phyloP scores from a whole-genome alignment of 2,888 invertebrate genomes.

The Andricus curvator region DNA sequence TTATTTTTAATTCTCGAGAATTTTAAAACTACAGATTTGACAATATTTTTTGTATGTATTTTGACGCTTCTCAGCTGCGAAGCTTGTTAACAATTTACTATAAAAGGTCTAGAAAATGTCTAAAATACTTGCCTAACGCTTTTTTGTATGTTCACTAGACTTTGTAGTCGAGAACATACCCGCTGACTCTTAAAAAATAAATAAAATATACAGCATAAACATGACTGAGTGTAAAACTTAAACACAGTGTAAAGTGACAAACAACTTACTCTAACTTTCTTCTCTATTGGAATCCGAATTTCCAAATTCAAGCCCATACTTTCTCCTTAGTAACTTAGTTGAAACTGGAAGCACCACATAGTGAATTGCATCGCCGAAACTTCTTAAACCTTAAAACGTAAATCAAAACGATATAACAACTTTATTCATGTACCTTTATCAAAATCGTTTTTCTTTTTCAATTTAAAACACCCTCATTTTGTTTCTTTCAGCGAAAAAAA shows the following conservation, averaged over 20 bases:
- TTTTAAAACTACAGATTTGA: too few species aligned
- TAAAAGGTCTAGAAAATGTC: too few species aligned
- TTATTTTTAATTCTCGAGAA: too few species aligned
- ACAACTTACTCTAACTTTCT: background rate
- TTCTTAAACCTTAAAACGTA: background rate
- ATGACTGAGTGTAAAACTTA: slow-evolving; percentile 18
- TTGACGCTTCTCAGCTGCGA: too few species aligned
- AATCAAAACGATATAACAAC: background rate
- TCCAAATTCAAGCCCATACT: slow-evolving; percentile 14
- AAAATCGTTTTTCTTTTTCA: background rate
- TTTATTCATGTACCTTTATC: background rate
- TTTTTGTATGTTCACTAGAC: slow-evolving; percentile 1
- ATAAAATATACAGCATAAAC: slow-evolving; percentile 20
- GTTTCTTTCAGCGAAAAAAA: background rate
- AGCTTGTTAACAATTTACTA: background rate
- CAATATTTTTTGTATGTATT: too few species aligned
- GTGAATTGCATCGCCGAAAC: background rate
- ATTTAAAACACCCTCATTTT: slow-evolving; percentile 3
- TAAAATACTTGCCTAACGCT: background rate
- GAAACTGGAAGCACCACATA: slow-evolving; percentile 24
- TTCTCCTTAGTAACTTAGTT: background rate
- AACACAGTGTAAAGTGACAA: slow-evolving; percentile 15
- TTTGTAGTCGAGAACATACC: background rate
- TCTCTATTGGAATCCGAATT: slow-evolving; percentile 1
- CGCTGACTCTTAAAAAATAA: slow-evolving; percentile 7